Percentiles rank a stretch among this genome's conserved stretches.
Evolutionary conservation across 2,888 invertebrate genomes (phyloP).

Genomic region (Tetanocera ferruginea): DNA sequence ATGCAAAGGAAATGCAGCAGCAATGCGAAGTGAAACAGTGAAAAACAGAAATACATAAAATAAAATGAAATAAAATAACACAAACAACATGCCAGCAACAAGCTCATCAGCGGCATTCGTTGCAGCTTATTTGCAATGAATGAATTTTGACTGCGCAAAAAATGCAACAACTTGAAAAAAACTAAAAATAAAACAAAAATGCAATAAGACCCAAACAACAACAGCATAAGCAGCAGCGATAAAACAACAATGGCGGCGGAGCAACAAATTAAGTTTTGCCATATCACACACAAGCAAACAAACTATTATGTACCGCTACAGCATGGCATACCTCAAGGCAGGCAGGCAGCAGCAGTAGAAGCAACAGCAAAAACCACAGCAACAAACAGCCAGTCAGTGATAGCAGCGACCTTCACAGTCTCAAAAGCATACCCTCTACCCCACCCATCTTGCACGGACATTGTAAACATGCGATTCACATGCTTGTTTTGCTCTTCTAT

Average conservation of each 20-base stretch:
- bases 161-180: too few relatives aligned
- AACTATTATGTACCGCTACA: not conserved
- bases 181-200: not conserved
- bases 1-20: conserved; percentile 2
- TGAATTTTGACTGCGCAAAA: too few relatives aligned
- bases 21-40: not conserved
- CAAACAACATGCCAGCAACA: too few relatives aligned
- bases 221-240: not conserved
- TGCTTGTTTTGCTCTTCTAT: conserved; percentile 3
- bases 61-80: too few relatives aligned
- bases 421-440: not conserved
- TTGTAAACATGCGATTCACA: not conserved
- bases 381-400: not conserved
- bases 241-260: not conserved
- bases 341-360: not conserved
- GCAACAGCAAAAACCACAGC: not conserved
- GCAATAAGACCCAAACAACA: not conserved
- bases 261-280: too few relatives aligned
- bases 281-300: too few relatives aligned
- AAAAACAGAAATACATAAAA: too few relatives aligned
- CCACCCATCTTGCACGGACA: not conserved
- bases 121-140: too few relatives aligned
- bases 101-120: too few relatives aligned
- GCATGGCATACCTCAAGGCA: not conserved
- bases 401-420: too few relatives aligned